Percentiles rank a stretch among this genome's conserved stretches.
Evolutionary conservation across 2,113 vertebrate species (phyloP).

Genomic region (Charadrius vociferus): DNA sequence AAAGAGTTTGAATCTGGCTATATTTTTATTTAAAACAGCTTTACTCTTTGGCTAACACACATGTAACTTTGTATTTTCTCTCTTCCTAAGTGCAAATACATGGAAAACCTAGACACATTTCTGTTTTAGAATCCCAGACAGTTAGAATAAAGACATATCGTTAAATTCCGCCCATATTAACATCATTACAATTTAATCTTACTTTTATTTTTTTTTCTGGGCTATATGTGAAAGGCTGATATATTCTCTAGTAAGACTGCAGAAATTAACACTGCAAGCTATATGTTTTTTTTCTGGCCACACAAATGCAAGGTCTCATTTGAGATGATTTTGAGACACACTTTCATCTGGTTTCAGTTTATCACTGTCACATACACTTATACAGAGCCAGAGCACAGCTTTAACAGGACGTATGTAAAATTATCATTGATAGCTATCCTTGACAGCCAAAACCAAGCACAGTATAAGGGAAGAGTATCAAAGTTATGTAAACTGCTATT

Average conservation of each 20-base stretch:
- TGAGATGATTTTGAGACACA: neutral
- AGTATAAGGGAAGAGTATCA: neutral
- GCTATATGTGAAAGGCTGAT: neutral
- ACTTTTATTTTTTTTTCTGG: neutral
- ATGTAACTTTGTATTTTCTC: neutral
- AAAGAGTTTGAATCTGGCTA: neutral
- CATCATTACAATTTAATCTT: neutral
- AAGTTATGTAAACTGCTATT: neutral
- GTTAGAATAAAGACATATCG: neutral
- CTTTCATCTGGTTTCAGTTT: neutral
- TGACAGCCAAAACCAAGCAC: neutral
- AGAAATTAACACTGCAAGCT: neutral
- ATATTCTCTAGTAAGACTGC: neutral
- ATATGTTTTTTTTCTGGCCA: neutral
- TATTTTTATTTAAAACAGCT: neutral
- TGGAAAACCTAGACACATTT: neutral
- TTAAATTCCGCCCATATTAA: neutral
- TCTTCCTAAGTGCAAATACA: neutral
- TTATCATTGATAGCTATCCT: neutral
- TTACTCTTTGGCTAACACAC: neutral
- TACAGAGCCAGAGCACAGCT: fast-evolving
- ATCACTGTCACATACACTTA: neutral
- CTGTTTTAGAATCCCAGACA: neutral
- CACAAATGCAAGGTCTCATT: neutral
- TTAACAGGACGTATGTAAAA: neutral